Percentiles rank a stretch among this genome's conserved stretches.
These are phyloP conservation scores for Schlechtendalia chinensis DNA, from an alignment of 1,140 invertebrate genomes.

Conservation along the genomic window DNA sequence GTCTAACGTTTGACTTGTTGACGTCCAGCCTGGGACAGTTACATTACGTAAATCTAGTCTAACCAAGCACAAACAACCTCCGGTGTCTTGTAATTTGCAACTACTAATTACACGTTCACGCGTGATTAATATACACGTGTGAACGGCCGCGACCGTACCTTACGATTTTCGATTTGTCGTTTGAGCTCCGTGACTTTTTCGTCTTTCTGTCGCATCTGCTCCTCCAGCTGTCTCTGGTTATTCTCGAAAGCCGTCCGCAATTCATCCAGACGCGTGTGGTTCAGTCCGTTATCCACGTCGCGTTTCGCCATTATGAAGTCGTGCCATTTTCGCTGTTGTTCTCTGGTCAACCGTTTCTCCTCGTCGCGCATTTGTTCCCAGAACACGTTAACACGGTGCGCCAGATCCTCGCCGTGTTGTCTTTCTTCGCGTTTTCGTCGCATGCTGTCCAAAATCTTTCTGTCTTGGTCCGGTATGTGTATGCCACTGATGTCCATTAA, in stretches of 20 bases:
- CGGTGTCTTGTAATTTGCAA: too few relatives aligned
- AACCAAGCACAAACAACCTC: too few relatives aligned
- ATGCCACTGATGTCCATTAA: constrained; percentile 49
- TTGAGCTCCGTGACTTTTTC: constrained; percentile 13
- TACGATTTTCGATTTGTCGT: constrained; percentile 22
- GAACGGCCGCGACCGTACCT: background rate
- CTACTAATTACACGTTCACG: too few relatives aligned
- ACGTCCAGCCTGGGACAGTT: too few relatives aligned
- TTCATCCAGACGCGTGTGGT: constrained; percentile 1
- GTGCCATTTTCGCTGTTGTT: constrained; percentile 40
- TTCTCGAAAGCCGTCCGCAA: constrained; percentile 1
- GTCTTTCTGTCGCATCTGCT: constrained; percentile 10
- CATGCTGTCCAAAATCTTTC: constrained; percentile 53
- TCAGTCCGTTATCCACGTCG: constrained; percentile 14
- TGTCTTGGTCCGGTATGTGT: constrained; percentile 53
- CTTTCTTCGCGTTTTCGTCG: constrained; percentile 53
- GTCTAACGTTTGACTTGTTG: too few relatives aligned
- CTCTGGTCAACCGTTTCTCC: constrained; percentile 15
- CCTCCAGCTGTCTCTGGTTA: constrained; percentile 2
- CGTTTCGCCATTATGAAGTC: constrained; percentile 29
- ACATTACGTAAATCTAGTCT: too few relatives aligned
- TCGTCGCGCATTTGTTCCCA: constrained; percentile 51
- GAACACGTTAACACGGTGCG: constrained; percentile 52
- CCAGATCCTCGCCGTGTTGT: constrained; percentile 52
- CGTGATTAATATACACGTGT: too few relatives aligned